Conservation (phyloP, 2,113 vertebrate species). For the Microtus richardsoni region DNA sequence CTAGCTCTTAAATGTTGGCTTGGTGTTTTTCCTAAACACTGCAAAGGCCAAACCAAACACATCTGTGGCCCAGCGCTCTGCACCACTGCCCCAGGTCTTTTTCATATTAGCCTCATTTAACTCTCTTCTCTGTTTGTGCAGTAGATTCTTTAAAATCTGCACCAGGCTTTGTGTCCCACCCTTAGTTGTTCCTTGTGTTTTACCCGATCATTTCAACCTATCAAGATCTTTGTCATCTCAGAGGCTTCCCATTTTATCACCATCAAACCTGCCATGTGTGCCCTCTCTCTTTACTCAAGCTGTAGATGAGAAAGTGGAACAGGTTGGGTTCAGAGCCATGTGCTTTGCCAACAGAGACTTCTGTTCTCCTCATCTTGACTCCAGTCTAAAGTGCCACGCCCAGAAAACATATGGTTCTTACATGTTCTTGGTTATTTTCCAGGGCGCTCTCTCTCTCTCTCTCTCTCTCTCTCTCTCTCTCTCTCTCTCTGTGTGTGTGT, state of each 20-base stretch:
- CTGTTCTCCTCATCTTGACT: neutral
- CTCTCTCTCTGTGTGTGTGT: neutral
- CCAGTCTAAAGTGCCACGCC: conserved; percentile 2
- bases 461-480: neutral
- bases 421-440: neutral
- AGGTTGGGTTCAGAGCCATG: neutral
- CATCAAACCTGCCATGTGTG: neutral
- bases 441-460: neutral
- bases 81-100: conserved; percentile 12
- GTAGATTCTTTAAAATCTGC: conserved; percentile 54
- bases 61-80: conserved; percentile 21
- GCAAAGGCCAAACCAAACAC: conserved; percentile 63
- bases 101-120: conserved; percentile 54
- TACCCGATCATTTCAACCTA: neutral
- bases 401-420: conserved; percentile 13
- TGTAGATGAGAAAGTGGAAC: neutral
- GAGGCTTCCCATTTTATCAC: neutral
- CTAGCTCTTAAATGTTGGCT: conserved; percentile 40
- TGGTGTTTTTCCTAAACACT: conserved; percentile 60
- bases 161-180: neutral
- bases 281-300: conserved; percentile 20
- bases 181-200: conserved; percentile 9
- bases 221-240: conserved; percentile 12
- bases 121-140: conserved; percentile 40
- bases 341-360: neutral